Evolutionary conservation across 1,140 invertebrate species (phyloP).

Genomic region (Lasaia peninsularis): DNA sequence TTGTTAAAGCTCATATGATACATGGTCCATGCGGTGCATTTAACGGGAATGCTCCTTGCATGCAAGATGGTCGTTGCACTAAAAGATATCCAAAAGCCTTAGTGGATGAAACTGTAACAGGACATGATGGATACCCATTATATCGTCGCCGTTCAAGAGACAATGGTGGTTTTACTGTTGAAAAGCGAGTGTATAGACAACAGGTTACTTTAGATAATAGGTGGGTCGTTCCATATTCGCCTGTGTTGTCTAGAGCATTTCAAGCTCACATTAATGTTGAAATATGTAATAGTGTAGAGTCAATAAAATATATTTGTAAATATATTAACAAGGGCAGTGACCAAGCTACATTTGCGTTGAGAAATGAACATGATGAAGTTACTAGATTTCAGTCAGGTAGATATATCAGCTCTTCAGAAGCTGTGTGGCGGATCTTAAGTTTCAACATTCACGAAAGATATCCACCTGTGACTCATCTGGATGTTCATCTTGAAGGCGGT

Average conservation of each 20-base stretch:
- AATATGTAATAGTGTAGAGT: conserved; percentile 14
- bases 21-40: conserved; percentile 35
- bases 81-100: conserved; percentile 43
- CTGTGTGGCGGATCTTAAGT: conserved; percentile 62
- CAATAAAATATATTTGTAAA: conserved; percentile 20
- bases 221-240: conserved; percentile 24
- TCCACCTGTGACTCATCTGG: conserved; percentile 58
- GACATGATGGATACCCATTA: conserved; percentile 24
- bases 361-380: conserved; percentile 24
- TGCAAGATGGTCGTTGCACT: conserved; percentile 58
- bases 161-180: conserved; percentile 13
- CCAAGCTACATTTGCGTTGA: conserved; percentile 21
- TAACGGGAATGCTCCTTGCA: conserved; percentile 11
- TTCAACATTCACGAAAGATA: conserved; percentile 62
- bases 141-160: conserved; percentile 20
- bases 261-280: conserved; percentile 23
- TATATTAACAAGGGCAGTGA: conserved; percentile 23
- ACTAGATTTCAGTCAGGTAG: conserved; percentile 47
- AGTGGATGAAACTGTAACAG: conserved; percentile 22
- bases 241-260: conserved; percentile 21
- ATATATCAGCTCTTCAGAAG: conserved; percentile 47
- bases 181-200: no score
- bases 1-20: conserved; percentile 30
- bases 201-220: conserved; percentile 18
- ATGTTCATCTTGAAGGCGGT: conserved; percentile 33